Base-by-base conservation (phyloP, 1,140 invertebrate species). In the Caenorhabditis inopinata region DNA sequence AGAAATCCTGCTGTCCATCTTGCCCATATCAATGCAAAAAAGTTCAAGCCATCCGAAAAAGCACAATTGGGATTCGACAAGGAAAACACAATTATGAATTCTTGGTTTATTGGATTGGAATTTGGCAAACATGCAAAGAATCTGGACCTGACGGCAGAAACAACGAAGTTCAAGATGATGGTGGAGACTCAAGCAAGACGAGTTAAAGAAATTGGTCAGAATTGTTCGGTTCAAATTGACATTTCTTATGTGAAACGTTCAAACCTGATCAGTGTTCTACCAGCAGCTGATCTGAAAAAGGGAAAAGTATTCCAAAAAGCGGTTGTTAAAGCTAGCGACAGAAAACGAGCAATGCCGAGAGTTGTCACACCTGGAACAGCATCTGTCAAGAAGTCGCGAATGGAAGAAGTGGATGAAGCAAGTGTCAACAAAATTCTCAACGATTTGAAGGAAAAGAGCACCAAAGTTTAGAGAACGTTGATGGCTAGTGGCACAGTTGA, bases 21-120 rank as follows among this genome's bases (percentile, higher is more conserved):
- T 83, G 95, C 95, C 5, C 97, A 98, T 89, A 93, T 98, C 21
- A 96, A 97, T 91, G 95, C 96, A 0, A 93, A 95, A 88, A 93
- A 93, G 79, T 97, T 92, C 86, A 90, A 91, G 49, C 5, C 6
- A 5, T 9, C 27, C 2, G 18, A 68, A 32, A n/a, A n/a, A n/a
- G n/a, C n/a, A n/a, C n/a, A n/a, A n/a, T n/a, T n/a, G n/a, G n/a
- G n/a, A n/a, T n/a, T n/a, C n/a, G 27, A 4, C 11, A 1, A 5
- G 14, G 14, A 42, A 14, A 42, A 42, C 18, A 38, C 58, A 2
- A 12, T 21, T 21, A n/a, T n/a, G n/a, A n/a, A n/a, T n/a, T n/a
- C n/a, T n/a, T 68, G 58, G 58, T 68, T 68, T 18, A 21, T 68
- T 18, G 58, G 58, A 18, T 5, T 68, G 32, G 32, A 68, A 16